Percentiles rank a stretch among this genome's conserved stretches.
These are phyloP conservation scores for Varroa destructor DNA, from an alignment of 1,140 invertebrate species.

Conservation along the genomic window DNA sequence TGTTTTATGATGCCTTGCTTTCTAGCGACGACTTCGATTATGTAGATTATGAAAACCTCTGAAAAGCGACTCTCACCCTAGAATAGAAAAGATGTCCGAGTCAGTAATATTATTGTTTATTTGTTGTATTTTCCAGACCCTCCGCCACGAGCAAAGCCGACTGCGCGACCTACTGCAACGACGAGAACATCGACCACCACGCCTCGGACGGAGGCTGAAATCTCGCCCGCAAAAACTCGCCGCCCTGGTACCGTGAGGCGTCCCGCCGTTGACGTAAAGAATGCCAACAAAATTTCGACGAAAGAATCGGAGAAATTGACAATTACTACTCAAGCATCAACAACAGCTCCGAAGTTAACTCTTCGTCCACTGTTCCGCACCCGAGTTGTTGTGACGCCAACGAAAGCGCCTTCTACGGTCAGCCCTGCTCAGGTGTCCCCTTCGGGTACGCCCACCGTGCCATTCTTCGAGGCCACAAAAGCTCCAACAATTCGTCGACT, in stretches of 20 bases:
- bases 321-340: background rate
- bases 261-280: background rate
- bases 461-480: conserved; percentile 12
- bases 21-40: too few relatives aligned
- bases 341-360: background rate
- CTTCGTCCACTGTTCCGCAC: background rate
- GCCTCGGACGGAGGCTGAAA: too few relatives aligned
- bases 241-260: background rate
- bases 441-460: background rate
- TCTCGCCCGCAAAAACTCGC: background rate
- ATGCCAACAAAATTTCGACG: background rate
- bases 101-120: background rate
- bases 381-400: background rate
- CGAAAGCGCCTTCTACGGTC: background rate
- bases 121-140: background rate
- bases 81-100: too few relatives aligned
- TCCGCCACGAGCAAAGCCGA: background rate
- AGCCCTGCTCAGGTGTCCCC: background rate
- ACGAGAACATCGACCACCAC: too few relatives aligned
- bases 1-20: too few relatives aligned
- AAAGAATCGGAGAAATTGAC: background rate
- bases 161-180: background rate
- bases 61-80: background rate
- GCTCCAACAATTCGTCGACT: background rate
- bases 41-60: background rate